These are phyloP conservation scores for Haemorhous mexicanus DNA, from an alignment of 2,113 vertebrate species.

Conservation along the genomic window DNA sequence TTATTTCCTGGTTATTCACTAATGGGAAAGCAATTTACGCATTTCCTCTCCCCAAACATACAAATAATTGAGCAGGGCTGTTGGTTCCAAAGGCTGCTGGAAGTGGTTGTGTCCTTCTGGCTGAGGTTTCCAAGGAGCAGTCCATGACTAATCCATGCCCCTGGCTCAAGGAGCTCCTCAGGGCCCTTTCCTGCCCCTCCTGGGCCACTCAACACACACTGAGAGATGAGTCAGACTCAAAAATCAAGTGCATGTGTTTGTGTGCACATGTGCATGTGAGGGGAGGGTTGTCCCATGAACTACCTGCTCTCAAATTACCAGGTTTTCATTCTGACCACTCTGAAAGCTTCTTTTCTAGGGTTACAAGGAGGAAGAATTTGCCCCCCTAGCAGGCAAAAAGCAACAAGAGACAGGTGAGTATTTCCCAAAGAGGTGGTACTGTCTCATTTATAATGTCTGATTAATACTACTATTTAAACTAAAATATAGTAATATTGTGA, in stretches of 20 bases:
- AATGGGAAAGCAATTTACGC: conserved; percentile 16
- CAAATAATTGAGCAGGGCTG: neutral
- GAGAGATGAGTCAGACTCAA: neutral
- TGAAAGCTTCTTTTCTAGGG: neutral
- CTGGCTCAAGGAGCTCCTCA: rapidly evolving
- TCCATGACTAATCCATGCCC: neutral
- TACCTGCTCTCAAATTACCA: neutral
- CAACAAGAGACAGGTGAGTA: neutral
- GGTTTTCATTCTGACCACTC: neutral
- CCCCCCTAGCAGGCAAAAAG: neutral
- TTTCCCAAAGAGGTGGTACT: neutral
- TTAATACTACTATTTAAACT: neutral
- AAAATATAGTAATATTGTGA: neutral
- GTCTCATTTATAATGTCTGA: neutral
- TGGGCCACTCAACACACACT: rapidly evolving
- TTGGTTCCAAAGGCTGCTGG: neutral
- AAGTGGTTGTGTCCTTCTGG: rapidly evolving
- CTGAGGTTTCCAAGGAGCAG: neutral
- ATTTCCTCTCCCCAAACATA: conserved; percentile 4
- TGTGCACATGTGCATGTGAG: rapidly evolving
- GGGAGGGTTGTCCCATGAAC: neutral
- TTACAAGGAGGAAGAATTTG: neutral
- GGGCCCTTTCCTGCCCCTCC: neutral
- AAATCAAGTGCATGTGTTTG: neutral
- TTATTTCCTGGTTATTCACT: conserved; percentile 24